These are phyloP conservation scores for Nemotelus pantherinus DNA, from an alignment of 2,888 invertebrate species.

Conservation along the genomic window DNA sequence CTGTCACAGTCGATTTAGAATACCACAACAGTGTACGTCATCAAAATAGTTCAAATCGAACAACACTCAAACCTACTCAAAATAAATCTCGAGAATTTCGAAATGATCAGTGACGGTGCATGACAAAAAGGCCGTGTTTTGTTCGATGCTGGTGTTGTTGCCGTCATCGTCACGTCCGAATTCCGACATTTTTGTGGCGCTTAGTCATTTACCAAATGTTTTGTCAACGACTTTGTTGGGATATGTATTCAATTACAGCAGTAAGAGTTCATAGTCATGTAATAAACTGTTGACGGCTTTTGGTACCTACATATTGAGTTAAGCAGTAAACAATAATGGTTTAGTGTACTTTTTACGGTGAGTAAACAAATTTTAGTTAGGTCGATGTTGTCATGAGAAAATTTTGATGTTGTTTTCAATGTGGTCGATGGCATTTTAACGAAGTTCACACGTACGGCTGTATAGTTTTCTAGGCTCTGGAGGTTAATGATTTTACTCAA, in stretches of 20 bases:
- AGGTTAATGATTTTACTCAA: too few relatives aligned
- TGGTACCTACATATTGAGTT: too few relatives aligned
- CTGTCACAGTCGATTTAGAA: constrained; percentile 9
- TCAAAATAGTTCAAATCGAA: constrained; percentile 1
- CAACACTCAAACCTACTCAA: neutral
- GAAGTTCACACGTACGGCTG: too few relatives aligned
- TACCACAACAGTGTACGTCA: constrained; percentile 3
- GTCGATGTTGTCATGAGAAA: too few relatives aligned
- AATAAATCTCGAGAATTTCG: neutral
- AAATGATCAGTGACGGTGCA: constrained; percentile 6
- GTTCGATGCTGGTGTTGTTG: neutral
- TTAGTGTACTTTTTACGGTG: neutral
- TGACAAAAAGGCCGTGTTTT: constrained; percentile 3
- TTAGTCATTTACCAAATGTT: constrained; percentile 4
- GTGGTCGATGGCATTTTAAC: too few relatives aligned
- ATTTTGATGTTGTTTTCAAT: too few relatives aligned
- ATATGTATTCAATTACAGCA: neutral
- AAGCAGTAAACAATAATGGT: too few relatives aligned
- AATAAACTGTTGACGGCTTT: neutral
- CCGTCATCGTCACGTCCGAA: neutral
- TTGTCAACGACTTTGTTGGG: neutral
- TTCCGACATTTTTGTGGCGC: constrained; percentile 1
- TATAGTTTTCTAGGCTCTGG: too few relatives aligned
- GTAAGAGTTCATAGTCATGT: neutral
- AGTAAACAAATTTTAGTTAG: neutral